phyloP scores from a whole-genome alignment of 2,113 vertebrate genomes.

The Corydoras maculifer region DNA sequence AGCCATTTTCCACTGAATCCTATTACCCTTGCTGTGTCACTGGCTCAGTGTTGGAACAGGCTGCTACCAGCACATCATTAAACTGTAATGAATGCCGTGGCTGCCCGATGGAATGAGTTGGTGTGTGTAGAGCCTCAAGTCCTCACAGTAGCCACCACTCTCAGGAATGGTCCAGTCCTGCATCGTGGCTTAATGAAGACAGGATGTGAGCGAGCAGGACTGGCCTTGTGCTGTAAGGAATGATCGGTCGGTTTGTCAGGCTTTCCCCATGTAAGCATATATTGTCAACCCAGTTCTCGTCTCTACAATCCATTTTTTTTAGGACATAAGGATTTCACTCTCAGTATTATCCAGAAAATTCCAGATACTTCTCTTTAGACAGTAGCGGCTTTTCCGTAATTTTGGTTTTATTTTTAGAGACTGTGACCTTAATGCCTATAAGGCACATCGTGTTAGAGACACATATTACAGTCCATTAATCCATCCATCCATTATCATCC shows the following conservation, averaged over 20 bases:
- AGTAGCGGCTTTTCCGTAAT: no score
- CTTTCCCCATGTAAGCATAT: constrained; percentile 14
- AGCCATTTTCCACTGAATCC: constrained; percentile 35
- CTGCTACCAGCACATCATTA: constrained; percentile 44
- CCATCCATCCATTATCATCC: no score
- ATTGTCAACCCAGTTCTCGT: no score
- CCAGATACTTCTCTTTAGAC: no score
- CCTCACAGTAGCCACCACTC: constrained; percentile 4
- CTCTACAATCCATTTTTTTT: no score
- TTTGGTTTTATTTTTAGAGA: no score
- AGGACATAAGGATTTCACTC: no score
- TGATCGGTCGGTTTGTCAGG: constrained; percentile 28
- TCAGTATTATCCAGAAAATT: no score
- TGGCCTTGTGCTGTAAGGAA: constrained; percentile 1
- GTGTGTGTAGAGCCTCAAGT: constrained; percentile 26
- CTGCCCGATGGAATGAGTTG: constrained; percentile 22
- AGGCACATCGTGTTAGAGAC: no score
- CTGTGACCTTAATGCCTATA: no score
- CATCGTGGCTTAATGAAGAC: constrained; percentile 3
- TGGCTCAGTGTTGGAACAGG: constrained; percentile 17
- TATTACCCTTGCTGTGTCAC: constrained; percentile 37
- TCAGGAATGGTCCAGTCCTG: constrained; percentile 9
- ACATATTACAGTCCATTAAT: no score
- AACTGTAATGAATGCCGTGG: constrained; percentile 38
- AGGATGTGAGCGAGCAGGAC: constrained; percentile 8